Evolutionary conservation across 2,797 vertebrate species (phyloP), one percentile per base, ranked within the genome.

Genomic region (Xenentodon cancila): DNA sequence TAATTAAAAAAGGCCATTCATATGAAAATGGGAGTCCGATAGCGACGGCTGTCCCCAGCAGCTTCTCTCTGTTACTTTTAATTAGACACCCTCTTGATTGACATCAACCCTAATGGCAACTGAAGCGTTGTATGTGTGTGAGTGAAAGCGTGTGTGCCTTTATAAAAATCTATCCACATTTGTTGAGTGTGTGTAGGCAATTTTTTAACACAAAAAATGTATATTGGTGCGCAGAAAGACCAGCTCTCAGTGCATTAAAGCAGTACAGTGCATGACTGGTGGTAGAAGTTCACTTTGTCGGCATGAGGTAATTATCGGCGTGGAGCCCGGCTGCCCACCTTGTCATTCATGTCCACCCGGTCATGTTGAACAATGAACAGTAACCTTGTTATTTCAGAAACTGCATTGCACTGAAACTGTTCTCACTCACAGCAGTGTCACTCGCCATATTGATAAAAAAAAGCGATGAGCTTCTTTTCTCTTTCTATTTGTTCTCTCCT

Each of bases 1-100:
- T 94, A 94, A 94, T 94, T 94, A 94, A 94, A 94, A 93, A 93
- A 92, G 91, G 88, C 91, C 93, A 94, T 94, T 94, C 93, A 94
- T 94, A 94, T 94, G 93, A 94, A 94, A 94, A 94, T 94, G 88
- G 85, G 90, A 87, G 91, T 90, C 92, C 86, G 92, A 94, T 94
- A 93, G 92, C 82, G 87, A 93, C 88, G 92, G 92, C 92, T 91
- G 92, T 92, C 90, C 92, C 92, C 91, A 89, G 93, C 92, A 94
- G 92, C 92, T 91, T 93, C 88, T 88, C 90, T 89, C 92, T 92
- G 90, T 92, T 92, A 91, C 93, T 92, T 94, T 94, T 94, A 94
- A 94, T 94, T 94, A 94, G 92, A 93, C 89, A 86, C 88, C 84
- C 80, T 75, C 85, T 92, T 94, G 94, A 94, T 94, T 94, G 93